Conservation (phyloP, 2,113 vertebrate species). For the Erinaceus europaeus region DNA sequence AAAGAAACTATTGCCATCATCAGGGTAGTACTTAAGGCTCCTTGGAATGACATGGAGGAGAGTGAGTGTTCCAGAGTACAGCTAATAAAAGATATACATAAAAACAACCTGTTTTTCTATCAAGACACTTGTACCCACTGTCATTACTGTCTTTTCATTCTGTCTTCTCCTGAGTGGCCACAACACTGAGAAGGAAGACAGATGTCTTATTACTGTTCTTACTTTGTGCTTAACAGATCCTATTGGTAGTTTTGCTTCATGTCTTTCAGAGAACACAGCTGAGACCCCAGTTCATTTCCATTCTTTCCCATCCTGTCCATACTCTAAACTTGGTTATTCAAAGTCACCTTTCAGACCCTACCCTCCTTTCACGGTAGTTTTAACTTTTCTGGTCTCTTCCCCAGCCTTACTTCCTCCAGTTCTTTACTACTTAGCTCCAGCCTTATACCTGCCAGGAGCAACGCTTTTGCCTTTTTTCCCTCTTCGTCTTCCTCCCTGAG, state of each 20-base stretch:
- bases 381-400: neutral
- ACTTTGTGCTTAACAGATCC: neutral
- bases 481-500: neutral
- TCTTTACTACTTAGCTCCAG: neutral
- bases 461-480: neutral
- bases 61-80: neutral
- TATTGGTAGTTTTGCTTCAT: neutral
- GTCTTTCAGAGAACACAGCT: neutral
- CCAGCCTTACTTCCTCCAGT: neutral
- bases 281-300: neutral
- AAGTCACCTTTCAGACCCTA: neutral
- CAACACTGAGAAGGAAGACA: too few relatives aligned
- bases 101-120: neutral
- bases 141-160: neutral
- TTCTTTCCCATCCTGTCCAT: neutral
- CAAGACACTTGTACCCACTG: neutral
- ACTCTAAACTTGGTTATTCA: constrained; percentile 10
- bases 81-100: neutral
- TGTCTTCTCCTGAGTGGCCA: neutral
- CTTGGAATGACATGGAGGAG: neutral
- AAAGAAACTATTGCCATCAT: neutral
- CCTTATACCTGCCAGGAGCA: neutral
- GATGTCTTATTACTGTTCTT: neutral
- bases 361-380: neutral
- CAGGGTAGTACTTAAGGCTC: neutral